Evolutionary conservation across 2,888 invertebrate genomes (phyloP), one percentile per base, ranked within the genome.

Genomic region (Ceraclea dissimilis): DNA sequence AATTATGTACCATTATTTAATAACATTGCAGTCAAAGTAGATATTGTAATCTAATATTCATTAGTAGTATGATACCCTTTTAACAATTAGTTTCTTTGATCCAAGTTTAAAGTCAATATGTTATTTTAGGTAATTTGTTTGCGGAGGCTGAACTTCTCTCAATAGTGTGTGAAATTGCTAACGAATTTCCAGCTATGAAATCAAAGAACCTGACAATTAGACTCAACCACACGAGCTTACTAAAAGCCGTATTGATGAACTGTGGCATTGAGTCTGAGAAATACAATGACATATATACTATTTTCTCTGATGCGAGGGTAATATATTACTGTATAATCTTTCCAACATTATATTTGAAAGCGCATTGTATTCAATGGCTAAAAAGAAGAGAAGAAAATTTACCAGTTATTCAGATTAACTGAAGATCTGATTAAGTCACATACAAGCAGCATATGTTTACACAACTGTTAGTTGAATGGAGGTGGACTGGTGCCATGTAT

Each of bases 131-230:
- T 57, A 82, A 85, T 63, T 74, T 89, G 26, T 80, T 93, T 72
- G 80, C 88, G 0, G 95, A 96, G 67, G 92, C 93, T 0, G 96
- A 97, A 68, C 71, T 94, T 0, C 72, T 96, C 10, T 84, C 85
- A 1, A 81, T 93, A 0, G 85, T 88, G 0, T 84, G 84, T 68
- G 87, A 91, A 70, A 81, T 90, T 46, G 76, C 88, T 46, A 80
- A 80, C 54, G 84, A 85, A 66, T 78, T 90, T 62, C 83, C 86
- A 0, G 75, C 77, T 4, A 68, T 86, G 2, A 76, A 80, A 55
- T 82, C 81, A 33, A 79, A 84, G 43, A 84, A 83, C 66, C 83
- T 88, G 56, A 72, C 79, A 8, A 79, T 93, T 55, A 82, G 86
- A 54, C 69, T 94, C 58, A 93, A 92, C 69, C 93, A 94, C 65